Percentiles rank a stretch among this genome's conserved stretches.
phyloP scores from a whole-genome alignment of 2,113 vertebrate species.

The Speoplatyrhinus poulsoni region DNA sequence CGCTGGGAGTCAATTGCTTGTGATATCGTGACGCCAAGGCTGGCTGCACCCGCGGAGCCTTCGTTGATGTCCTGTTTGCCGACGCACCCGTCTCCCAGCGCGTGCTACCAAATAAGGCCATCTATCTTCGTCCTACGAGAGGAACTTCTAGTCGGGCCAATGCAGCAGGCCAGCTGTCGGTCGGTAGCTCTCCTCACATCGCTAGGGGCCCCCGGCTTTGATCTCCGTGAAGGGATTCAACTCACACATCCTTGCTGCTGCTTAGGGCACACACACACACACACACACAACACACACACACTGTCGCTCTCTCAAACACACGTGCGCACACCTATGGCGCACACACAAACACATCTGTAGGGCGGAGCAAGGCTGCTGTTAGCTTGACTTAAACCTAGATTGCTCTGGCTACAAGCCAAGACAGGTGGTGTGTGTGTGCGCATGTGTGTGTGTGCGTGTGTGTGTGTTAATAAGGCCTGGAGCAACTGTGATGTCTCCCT shows the following conservation, averaged over 20 bases:
- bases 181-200: conserved; percentile 28
- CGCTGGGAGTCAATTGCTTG: conserved; percentile 7
- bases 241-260: conserved; percentile 32
- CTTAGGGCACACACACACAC: conserved; percentile 17
- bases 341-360: conserved; percentile 27
- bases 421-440: conserved; percentile 36
- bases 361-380: conserved; percentile 35
- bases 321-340: conserved; percentile 16
- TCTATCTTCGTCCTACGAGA: conserved; percentile 45
- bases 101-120: conserved; percentile 42
- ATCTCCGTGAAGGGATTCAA: conserved; percentile 54
- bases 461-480: conserved; percentile 15
- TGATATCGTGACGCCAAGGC: conserved; percentile 11
- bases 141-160: conserved; percentile 49
- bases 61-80: conserved; percentile 38
- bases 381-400: conserved; percentile 27
- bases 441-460: conserved; percentile 1
- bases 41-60: conserved; percentile 12
- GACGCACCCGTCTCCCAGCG: conserved; percentile 23
- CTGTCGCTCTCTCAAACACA: conserved; percentile 3
- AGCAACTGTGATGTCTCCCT: conserved; percentile 23
- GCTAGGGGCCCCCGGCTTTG: conserved; percentile 46
- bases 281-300: background rate
- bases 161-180: conserved; percentile 29
- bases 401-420: conserved; percentile 40